Evolutionary conservation across 2,888 invertebrate genomes (phyloP).

Genomic region (Micoletzkya japonica): DNA sequence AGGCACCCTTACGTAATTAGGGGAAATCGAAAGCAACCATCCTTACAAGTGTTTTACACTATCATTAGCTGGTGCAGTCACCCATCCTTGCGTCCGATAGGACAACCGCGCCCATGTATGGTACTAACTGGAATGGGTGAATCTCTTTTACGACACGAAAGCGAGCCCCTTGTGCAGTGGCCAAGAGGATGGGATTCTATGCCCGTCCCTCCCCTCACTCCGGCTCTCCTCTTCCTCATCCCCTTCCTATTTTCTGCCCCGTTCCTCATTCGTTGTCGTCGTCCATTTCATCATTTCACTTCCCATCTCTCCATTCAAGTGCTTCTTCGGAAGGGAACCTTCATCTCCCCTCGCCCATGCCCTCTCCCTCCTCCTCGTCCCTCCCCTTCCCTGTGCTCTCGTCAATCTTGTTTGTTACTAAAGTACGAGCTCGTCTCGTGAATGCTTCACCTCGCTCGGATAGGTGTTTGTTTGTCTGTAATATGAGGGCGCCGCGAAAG

Average conservation of each 20-base stretch:
- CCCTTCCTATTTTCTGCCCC: too few species aligned
- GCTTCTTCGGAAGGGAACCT: slow-evolving; percentile 2
- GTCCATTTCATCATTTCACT: background rate
- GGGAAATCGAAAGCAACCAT: too few species aligned
- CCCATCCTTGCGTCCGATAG: too few species aligned
- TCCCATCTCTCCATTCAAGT: slow-evolving; percentile 15
- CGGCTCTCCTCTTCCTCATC: background rate
- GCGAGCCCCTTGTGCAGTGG: slow-evolving; percentile 4
- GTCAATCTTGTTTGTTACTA: background rate
- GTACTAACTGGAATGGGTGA: too few species aligned
- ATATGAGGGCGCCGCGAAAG: background rate
- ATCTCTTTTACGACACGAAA: background rate
- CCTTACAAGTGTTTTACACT: background rate
- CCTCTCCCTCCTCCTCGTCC: background rate
- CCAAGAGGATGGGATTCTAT: background rate
- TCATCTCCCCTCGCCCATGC: background rate
- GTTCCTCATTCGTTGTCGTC: background rate
- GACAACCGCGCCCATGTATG: too few species aligned
- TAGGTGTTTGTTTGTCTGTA: background rate
- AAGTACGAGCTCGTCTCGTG: background rate
- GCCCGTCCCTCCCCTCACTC: background rate
- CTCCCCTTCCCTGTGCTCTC: background rate
- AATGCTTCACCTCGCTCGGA: background rate
- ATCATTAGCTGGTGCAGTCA: too few species aligned
- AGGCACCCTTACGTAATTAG: too few species aligned